These are phyloP conservation scores for Lepeophtheirus salmonis DNA, from an alignment of 1,140 invertebrate species.

Conservation along the genomic window DNA sequence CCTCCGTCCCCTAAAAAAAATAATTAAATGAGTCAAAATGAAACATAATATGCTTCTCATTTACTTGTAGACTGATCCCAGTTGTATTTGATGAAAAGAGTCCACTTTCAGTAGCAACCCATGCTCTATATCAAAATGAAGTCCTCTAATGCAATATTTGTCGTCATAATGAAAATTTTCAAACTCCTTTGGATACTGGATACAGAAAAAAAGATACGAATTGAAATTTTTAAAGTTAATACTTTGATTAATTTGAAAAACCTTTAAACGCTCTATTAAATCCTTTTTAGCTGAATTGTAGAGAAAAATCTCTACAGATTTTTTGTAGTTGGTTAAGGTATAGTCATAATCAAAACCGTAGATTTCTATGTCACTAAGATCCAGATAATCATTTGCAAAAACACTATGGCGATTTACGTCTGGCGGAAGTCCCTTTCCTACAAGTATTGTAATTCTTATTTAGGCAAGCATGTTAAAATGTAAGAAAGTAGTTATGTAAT, in stretches of 20 bases:
- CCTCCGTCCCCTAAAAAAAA: conserved; percentile 54
- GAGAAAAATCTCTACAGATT: conserved; percentile 66
- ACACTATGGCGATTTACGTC: conserved; percentile 66
- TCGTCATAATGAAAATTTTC: conserved; percentile 59
- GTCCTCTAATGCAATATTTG: conserved; percentile 71
- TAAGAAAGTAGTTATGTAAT: too few relatives aligned
- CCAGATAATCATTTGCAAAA: conserved; percentile 91
- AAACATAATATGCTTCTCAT: too few relatives aligned
- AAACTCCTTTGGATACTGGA: conserved; percentile 77
- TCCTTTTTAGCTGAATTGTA: conserved; percentile 74
- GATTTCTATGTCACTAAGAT: conserved; percentile 71
- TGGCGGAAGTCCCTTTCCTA: too few relatives aligned
- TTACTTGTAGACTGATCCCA: conserved; percentile 87
- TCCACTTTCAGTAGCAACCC: conserved; percentile 86
- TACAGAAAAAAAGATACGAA: conserved; percentile 1
- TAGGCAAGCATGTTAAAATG: too few relatives aligned
- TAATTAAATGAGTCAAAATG: too few relatives aligned
- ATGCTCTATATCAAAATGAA: conserved; percentile 91
- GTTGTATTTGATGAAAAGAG: conserved; percentile 86
- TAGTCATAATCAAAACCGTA: conserved; percentile 99
- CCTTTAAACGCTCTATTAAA: conserved; percentile 70
- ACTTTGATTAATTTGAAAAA: conserved; percentile 28
- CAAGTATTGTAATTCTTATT: too few relatives aligned
- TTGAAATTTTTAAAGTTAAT: not conserved
- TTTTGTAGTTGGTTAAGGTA: conserved; percentile 85